Base-by-base conservation (phyloP, 2,113 vertebrate genomes). In the Psilopsiagon aurifrons region DNA sequence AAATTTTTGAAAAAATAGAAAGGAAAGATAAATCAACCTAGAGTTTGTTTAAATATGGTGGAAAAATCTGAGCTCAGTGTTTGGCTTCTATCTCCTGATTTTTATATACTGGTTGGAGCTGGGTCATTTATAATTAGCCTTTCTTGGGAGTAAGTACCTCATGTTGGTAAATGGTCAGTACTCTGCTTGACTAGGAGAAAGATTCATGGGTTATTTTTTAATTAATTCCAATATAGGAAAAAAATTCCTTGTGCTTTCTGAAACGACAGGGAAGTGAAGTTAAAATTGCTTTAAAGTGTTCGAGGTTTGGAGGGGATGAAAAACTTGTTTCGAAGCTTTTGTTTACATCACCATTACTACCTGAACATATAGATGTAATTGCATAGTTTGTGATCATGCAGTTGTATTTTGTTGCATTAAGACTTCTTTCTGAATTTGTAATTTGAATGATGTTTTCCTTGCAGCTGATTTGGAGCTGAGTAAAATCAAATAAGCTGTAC, bases 121-220 rank as follows among this genome's bases (percentile, higher is more conserved):
- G 76, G 76, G 60, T 96, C 90, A 94, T 95, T 96, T 92, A 75
- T 95, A 90, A 90, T 94, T 96, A 88, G 47, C 10, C 22, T 14
- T 86, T 83, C 83, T 67, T 74, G 95, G 86, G 86, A 96, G 89
- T 92, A 96, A 97, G 85, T 94, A 83, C 55, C 79, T 94, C 54
- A 31, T 75, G 92, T 92, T 93, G 76, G 92, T 94, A 88, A 87
- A 92, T 64, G 51, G 68, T 95, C 75, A 94, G 71, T 78, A 39
- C n/a, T 90, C 51, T 54, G 14, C 44, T 90, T 95, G 71, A 86
- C 76, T 90, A 52, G 76, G 54, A 60, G 83, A 90, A 92, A 88
- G 60, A 87, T 82, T 88, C 35, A 41, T 84, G n/a, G 54, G 17
- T 67, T 77, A 28, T 75, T 52, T 86, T 91, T 76, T 46, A 90